Evolutionary conservation across 37 sponge, comb jelly and placozoan species (phyloP).

Genomic region (Agelas oroides): DNA sequence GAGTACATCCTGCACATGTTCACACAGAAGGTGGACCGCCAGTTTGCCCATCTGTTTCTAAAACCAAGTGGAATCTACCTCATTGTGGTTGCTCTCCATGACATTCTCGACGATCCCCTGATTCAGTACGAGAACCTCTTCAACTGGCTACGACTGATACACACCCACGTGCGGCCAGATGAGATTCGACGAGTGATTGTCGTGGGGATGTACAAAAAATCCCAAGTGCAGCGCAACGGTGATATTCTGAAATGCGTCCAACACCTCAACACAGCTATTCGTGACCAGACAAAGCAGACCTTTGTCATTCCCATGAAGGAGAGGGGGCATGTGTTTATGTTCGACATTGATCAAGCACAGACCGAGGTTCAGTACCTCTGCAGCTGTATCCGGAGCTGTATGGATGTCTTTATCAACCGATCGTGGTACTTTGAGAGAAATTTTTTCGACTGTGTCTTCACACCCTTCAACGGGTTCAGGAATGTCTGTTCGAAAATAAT

Average conservation of each 20-base stretch:
- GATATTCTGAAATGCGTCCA: constrained; percentile 6
- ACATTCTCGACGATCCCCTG: constrained; percentile 41
- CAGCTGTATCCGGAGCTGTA: constrained; percentile 20
- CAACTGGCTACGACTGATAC: constrained; percentile 57
- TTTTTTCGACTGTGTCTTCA: constrained; percentile 26
- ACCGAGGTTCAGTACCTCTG: constrained; percentile 27
- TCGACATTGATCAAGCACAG: constrained; percentile 12
- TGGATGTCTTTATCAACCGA: constrained; percentile 19
- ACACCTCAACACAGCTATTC: constrained; percentile 32
- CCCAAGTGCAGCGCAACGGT: neutral
- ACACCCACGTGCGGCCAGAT: constrained; percentile 25
- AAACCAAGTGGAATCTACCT: constrained; percentile 55
- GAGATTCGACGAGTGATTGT: constrained; percentile 43
- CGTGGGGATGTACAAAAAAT: constrained; percentile 52
- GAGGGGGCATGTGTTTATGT: constrained; percentile 16
- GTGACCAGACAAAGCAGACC: constrained; percentile 16
- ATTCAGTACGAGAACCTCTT: constrained; percentile 74
- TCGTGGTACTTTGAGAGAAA: constrained; percentile 22
- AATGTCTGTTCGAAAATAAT: constrained; percentile 10
- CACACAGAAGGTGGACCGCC: constrained; percentile 14
- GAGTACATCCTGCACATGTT: constrained; percentile 48
- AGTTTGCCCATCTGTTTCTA: constrained; percentile 52
- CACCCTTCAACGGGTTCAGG: constrained; percentile 27
- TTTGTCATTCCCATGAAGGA: constrained; percentile 1
- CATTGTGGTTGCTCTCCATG: constrained; percentile 38